phyloP scores from a whole-genome alignment of 2,113 vertebrate species.

The Chaenocephalus aceratus region DNA sequence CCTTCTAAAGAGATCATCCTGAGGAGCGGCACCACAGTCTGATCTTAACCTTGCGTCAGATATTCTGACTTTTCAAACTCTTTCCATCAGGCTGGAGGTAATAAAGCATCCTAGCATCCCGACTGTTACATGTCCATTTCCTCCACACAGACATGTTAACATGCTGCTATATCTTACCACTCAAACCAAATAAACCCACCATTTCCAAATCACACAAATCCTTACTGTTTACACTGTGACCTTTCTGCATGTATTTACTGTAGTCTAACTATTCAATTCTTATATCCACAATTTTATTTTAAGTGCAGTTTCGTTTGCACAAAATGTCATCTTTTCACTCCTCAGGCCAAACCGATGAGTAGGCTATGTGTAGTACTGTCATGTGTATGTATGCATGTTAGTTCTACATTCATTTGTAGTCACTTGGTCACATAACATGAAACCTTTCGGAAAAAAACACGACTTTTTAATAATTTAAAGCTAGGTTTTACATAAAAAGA shows the following conservation, averaged over 20 bases:
- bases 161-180: neutral
- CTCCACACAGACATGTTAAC: neutral
- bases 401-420: no score
- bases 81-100: neutral
- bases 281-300: neutral
- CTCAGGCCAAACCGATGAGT: neutral
- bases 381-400: no score
- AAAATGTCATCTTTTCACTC: neutral
- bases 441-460: no score
- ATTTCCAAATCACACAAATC: neutral
- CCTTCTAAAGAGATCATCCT: neutral
- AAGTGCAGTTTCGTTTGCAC: neutral
- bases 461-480: no score
- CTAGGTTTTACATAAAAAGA: no score
- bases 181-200: neutral
- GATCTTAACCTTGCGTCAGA: neutral
- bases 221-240: no score
- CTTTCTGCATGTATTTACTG: neutral
- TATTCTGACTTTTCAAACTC: neutral
- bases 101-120: neutral
- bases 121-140: conserved; percentile 5
- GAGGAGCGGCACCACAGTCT: neutral
- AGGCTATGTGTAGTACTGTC: neutral
- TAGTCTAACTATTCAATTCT: neutral
- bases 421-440: no score